These are phyloP conservation scores for Proctacanthus coquilletti DNA, from an alignment of 1,140 invertebrate species.

Conservation along the genomic window DNA sequence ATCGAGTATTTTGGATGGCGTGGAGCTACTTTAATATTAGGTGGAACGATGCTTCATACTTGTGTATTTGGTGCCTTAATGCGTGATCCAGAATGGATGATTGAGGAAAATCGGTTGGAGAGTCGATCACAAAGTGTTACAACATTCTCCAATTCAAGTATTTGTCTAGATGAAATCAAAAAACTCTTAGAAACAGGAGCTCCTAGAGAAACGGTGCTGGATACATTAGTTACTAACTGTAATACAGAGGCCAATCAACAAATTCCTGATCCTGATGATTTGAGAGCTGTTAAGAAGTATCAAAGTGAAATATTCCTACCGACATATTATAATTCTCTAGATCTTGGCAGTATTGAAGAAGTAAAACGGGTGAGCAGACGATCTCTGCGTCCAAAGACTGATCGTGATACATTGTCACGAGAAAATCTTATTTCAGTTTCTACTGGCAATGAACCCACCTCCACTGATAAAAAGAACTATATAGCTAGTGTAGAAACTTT, in stretches of 20 bases:
- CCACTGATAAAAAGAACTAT: conserved; percentile 15
- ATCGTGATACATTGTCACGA: conserved; percentile 19
- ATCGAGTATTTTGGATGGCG: conserved; percentile 72
- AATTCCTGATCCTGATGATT: conserved; percentile 22
- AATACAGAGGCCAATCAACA: conserved; percentile 30
- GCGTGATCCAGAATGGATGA: conserved; percentile 69
- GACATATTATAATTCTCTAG: conserved; percentile 20
- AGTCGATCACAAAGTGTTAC: conserved; percentile 29
- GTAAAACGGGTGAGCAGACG: conserved; percentile 21
- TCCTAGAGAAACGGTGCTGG: conserved; percentile 46
- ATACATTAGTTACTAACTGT: conserved; percentile 39
- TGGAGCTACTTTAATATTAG: conserved; percentile 66
- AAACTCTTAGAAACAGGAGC: conserved; percentile 45
- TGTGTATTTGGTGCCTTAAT: conserved; percentile 78
- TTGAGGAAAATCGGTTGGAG: conserved; percentile 36
- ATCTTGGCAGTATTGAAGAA: conserved; percentile 22
- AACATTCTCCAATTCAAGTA: conserved; percentile 28
- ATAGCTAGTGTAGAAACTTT: conserved; percentile 26
- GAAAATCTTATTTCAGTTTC: conserved; percentile 18
- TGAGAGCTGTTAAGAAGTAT: conserved; percentile 19
- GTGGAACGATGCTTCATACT: conserved; percentile 72
- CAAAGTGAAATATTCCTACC: conserved; percentile 27
- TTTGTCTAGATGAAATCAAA: conserved; percentile 44
- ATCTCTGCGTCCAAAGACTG: conserved; percentile 21
- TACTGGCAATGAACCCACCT: not conserved